Evolutionary conservation across 1,140 invertebrate species (phyloP), one percentile per base, ranked within the genome.

Genomic region (Bombus polaris): DNA sequence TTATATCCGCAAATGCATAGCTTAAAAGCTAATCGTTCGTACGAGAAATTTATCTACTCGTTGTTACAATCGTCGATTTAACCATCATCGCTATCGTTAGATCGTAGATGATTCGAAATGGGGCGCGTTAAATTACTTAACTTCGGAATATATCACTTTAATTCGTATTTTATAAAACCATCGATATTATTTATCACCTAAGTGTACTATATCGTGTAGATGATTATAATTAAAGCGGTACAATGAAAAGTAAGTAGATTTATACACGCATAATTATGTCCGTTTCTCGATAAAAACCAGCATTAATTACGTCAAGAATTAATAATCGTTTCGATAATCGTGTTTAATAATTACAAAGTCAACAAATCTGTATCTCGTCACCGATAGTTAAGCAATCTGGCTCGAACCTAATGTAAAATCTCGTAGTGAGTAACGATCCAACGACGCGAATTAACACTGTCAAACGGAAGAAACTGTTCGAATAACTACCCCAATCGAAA

Each of bases 281-380:
- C 5, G 0, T 8, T 53, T 4, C 18, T 22, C 47, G 18, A 53
- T 22, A 53, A 22, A 18, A 53, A 22, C 1, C 6, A 8, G 18
- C 47, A 6, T 53, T 53, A 53, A 53, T 22, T 8, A 53, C 47
- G 47, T 22, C 18, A 53, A 22, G 1, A 22, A 53, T 53, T 22
- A 22, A 53, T 53, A 53, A 53, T 8, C 0, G 18, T 53, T 22
- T 53, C 47, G 0, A 8, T 22, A 53, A 22, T 53, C n/a, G 32
- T 13, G 59, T 62, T 62, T 3, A n/a, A 28, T 22, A n/a, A 62
- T n/a, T 62, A 62, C 59, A 53, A 53, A 22, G 18, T 22, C 47
- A 1, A 53, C 0, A 6, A 53, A 22, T 6, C 18, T 4, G 47
- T 8, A 53, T 8, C 3, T 5, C 0, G 3, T 62, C 9, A 0